Conservation (phyloP, 1,140 invertebrate species). For the Drosophila tsacasi region DNA sequence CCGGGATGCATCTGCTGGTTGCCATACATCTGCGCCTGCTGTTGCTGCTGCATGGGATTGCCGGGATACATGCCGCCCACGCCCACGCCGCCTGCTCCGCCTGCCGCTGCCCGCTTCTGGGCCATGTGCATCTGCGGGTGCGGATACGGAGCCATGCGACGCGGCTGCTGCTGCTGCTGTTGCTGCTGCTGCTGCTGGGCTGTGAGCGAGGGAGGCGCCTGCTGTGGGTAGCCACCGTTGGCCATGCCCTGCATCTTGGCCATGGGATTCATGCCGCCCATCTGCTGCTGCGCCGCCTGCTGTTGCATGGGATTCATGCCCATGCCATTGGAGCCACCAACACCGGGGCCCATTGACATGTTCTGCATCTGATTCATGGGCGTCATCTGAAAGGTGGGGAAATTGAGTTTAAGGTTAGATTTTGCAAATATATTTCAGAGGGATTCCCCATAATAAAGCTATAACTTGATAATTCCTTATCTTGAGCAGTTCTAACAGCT, state of each 20-base stretch:
- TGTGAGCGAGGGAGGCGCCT: conserved; percentile 59
- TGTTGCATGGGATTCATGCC: conserved; percentile 85
- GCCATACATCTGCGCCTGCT: conserved; percentile 85
- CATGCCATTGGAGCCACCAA: conserved; percentile 79
- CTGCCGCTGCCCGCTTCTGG: conserved; percentile 87
- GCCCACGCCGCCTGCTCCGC: conserved; percentile 30
- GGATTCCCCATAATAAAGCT: background rate
- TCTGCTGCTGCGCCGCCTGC: conserved; percentile 65
- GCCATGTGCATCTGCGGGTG: conserved; percentile 92
- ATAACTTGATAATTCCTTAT: background rate
- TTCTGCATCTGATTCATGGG: conserved; percentile 84
- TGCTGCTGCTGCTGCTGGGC: conserved; percentile 18
- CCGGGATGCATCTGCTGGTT: conserved; percentile 81
- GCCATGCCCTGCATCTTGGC: conserved; percentile 85
- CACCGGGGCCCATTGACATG: conserved; percentile 86
- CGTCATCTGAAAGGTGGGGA: conserved; percentile 67
- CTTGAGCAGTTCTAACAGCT: background rate
- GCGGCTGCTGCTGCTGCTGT: conserved; percentile 76
- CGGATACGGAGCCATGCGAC: conserved; percentile 92
- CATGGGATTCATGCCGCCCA: conserved; percentile 86
- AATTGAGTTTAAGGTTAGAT: background rate
- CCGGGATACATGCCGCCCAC: conserved; percentile 63
- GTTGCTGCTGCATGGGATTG: conserved; percentile 70
- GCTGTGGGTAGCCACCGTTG: conserved; percentile 84
- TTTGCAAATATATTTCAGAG: background rate